Percentiles rank a stretch among this genome's conserved stretches.
Evolutionary conservation across 2,797 vertebrate species (phyloP).

Genomic region (Gila robusta): DNA sequence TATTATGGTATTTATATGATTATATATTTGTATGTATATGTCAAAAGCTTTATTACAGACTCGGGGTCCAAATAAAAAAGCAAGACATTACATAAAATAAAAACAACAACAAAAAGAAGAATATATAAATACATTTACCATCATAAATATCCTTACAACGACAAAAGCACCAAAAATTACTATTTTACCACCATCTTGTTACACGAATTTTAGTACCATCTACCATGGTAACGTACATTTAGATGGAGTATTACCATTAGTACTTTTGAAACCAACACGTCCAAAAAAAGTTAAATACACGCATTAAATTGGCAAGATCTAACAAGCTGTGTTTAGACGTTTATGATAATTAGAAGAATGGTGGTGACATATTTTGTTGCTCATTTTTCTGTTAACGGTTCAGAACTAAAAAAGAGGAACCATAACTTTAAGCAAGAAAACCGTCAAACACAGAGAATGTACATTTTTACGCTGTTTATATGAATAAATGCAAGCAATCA

Average conservation of each 20-base stretch:
- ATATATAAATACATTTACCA: neutral
- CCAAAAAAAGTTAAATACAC: neutral
- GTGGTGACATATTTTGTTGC: neutral
- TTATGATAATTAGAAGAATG: neutral
- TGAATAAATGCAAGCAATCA: neutral
- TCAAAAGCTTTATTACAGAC: too few species aligned
- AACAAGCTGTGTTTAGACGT: neutral
- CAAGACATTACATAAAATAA: neutral
- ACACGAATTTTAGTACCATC: neutral
- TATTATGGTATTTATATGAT: neutral
- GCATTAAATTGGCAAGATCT: neutral
- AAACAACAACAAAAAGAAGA: neutral
- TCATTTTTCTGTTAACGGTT: neutral
- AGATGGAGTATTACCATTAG: neutral
- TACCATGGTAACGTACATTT: neutral
- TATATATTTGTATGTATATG: too few species aligned
- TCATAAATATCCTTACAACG: neutral
- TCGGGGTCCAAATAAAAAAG: neutral
- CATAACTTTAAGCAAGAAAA: neutral
- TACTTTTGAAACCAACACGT: neutral
- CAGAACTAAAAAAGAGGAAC: conserved; percentile 41
- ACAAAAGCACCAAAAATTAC: neutral
- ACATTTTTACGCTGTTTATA: neutral
- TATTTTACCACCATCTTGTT: neutral
- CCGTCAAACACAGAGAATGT: neutral